phyloP scores from a whole-genome alignment of 1,140 invertebrate species.

The Callitettix versicolor region DNA sequence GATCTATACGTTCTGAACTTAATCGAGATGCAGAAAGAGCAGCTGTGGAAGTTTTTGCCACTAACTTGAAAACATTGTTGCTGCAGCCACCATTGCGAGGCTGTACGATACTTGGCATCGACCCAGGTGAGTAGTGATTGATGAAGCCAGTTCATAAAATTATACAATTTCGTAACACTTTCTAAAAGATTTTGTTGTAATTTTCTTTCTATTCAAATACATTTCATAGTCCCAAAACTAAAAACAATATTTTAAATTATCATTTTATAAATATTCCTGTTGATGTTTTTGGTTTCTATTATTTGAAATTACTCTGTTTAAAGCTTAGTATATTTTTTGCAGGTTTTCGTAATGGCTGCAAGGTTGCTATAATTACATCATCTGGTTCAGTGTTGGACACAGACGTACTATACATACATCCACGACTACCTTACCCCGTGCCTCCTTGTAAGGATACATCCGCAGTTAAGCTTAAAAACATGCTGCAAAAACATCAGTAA shows the following conservation, averaged over 20 bases:
- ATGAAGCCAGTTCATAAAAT: no score
- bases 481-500: slow-evolving; percentile 25
- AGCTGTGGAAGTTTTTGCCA: slow-evolving; percentile 71
- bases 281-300: no score
- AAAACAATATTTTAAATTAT: no score
- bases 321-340: slow-evolving; percentile 1
- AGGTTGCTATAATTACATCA: slow-evolving; percentile 60
- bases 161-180: no score
- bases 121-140: slow-evolving; percentile 59
- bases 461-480: slow-evolving; percentile 24
- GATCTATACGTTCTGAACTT: slow-evolving; percentile 58
- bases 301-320: no score
- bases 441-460: slow-evolving; percentile 8
- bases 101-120: slow-evolving; percentile 69
- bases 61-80: slow-evolving; percentile 73
- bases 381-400: slow-evolving; percentile 59
- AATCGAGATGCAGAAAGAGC: slow-evolving; percentile 65
- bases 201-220: no score
- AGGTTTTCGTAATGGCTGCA: slow-evolving; percentile 76
- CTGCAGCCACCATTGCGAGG: slow-evolving; percentile 68
- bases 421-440: neutral
- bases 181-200: no score
- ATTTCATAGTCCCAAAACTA: no score
- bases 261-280: no score
- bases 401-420: slow-evolving; percentile 48